Evolutionary conservation across 2,113 vertebrate genomes (phyloP), one percentile per base, ranked within the genome.

Genomic region (Mohoua ochrocephala): DNA sequence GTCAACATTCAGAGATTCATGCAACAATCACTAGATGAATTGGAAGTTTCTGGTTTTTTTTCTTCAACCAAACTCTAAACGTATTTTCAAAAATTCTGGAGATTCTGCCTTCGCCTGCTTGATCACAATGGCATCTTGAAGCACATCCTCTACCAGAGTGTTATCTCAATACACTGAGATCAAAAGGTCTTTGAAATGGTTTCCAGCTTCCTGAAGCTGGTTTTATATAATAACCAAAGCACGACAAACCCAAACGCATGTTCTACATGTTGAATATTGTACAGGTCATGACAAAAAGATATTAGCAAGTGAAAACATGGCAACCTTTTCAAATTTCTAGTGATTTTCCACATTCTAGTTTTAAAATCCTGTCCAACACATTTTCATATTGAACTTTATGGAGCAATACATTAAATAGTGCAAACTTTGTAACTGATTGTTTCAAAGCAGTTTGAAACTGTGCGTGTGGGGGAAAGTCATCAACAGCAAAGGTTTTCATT

Each of bases 241-340:
- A 8, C 22, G 68, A 41, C 5, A 80, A 68, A 39, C 1, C 1
- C 7, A 63, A 3, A 6, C 0, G 1, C 7, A 41, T 45, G 39
- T 84, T 79, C 13, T n/a, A 50, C 52, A 11, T 31, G 23, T 11
- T 65, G 15, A 13, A 5, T 61, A n/a, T 44, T 14, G 4, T 57
- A 31, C 30, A 52, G 11, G 4, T 65, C 15, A 24, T 31, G 19
- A 63, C 15, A 23, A 85, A 67, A 78, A 70, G 1, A 37, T 39
- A 4, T 22, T n/a, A 33, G 6, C 3, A 56, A 77, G 74, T 30
- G 16, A 69, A 84, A 94, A 49, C 56, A 39, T 27, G 19, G 3
- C 2, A 53, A 3, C 47, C 37, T 73, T 59, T 91, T 73, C 7
- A 37, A 22, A 70, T 22, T 69, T 24, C 3, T 3, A 42, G 9